Evolutionary conservation across 2,113 vertebrate species (phyloP).

Genomic region (Xenopus borealis): DNA sequence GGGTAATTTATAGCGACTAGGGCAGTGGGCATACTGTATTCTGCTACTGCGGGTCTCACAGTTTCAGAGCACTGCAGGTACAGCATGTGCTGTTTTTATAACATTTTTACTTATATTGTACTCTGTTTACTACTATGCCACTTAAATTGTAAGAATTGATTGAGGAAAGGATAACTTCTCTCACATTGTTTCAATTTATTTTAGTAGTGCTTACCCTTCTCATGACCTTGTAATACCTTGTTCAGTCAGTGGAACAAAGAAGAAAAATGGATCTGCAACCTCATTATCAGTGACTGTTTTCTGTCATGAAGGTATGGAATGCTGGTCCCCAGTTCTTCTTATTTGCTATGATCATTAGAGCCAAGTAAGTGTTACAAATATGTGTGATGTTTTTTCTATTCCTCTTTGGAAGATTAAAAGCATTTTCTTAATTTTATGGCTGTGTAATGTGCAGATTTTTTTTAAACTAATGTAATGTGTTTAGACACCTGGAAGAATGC

Average conservation of each 20-base stretch:
- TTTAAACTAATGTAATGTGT: conserved; percentile 1
- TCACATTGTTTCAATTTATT: conserved; percentile 4
- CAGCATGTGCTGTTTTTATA: background rate
- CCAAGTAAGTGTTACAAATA: conserved; percentile 1
- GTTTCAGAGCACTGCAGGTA: too few relatives aligned
- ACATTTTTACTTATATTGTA: background rate
- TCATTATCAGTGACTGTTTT: conserved; percentile 40
- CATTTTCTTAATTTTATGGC: conserved; percentile 17
- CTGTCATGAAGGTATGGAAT: conserved; percentile 24
- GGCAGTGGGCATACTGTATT: too few relatives aligned
- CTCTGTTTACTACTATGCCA: background rate
- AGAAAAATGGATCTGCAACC: conserved; percentile 23
- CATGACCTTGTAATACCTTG: conserved; percentile 25
- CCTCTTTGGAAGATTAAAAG: conserved; percentile 13
- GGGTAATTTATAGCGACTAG: too few relatives aligned
- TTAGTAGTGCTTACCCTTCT: conserved; percentile 15
- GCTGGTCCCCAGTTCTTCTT: conserved; percentile 6
- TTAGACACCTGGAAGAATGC: conserved; percentile 9
- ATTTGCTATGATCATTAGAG: conserved; percentile 22
- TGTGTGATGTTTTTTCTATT: background rate
- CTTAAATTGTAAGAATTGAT: background rate
- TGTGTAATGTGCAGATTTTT: background rate
- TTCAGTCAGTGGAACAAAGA: conserved; percentile 36
- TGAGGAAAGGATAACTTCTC: background rate
- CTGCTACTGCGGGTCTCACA: too few relatives aligned